Evolutionary conservation across 2,888 invertebrate species (phyloP), one percentile per base, ranked within the genome.

Genomic region (Drosophila monieri): DNA sequence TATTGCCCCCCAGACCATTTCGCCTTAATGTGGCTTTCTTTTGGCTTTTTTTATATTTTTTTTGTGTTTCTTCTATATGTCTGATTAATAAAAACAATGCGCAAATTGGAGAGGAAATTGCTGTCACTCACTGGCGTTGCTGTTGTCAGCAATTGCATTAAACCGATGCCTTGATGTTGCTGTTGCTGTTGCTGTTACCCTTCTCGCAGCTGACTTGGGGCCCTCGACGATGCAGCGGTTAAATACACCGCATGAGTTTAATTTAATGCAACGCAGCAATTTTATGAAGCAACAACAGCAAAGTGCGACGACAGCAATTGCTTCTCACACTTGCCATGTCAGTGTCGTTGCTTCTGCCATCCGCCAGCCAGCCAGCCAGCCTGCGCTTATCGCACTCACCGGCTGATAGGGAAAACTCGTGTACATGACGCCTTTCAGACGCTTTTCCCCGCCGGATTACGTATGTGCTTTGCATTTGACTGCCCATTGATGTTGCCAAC

Each of bases 181-280:
- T 18, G 60, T 47, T 44, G 69, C 44, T 66, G 25, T 43, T 64
- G 53, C 25, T 48, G 52, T 51, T 59, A 59, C 32, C 35, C 54
- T 48, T 44, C 68, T 43, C 21, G 14, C 21, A 37, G 60, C 35
- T 46, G 39, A 44, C 48, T 51, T 21, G 52, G 54, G 49, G 47
- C 60, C 77, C 68, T 79, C 84, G 61, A 48, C 54, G 44, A 60
- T 70, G 68, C 53, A 71, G 65, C 73, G 64, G 72, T 69, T 83
- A 85, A 88, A 79, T 83, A 76, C 64, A 88, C 77, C 84, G 73
- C 86, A 88, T 77, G 84, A 83, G 77, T 76, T 84, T 77, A 88
- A 79, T 71, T 88, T 83, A 88, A 77, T 85, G 88, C 84, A 84
- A 85, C 78, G 76, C 86, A 76, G 86, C 88, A 83, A 73, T 76